Evolutionary conservation across 2,888 invertebrate genomes (phyloP), one percentile per base, ranked within the genome.

Genomic region (Erebia epiphron): DNA sequence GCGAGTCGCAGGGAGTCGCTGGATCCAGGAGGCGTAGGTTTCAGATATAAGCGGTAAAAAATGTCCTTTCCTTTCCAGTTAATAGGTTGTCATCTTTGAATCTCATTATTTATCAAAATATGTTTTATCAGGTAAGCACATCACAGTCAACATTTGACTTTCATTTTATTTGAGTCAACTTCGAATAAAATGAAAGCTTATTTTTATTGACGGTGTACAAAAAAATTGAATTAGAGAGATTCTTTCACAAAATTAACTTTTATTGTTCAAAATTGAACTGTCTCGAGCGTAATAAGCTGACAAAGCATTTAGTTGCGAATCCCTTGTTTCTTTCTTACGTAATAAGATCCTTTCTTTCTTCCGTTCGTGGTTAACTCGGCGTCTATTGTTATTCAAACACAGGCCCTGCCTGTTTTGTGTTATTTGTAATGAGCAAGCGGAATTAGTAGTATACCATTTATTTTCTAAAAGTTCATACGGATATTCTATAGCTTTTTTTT

Each of bases 271-370:
- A 10, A 49, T 64, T 57, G 57, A 52, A 57, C 21, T 49, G 16
- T 54, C 49, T 35, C 58, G 41, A 52, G 50, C 35, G 54, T 46
- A 56, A 67, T 54, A 49, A 68, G 62, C 66, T 62, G 43, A 62
- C 74, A 70, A 74, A 74, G 70, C 52, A 54, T 43, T 64, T 62
- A 26, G 43, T 65, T 57, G 56, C 67, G 65, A 64, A 46, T 64
- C 73, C 21, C 69, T 68, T 73, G 61, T 62, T 62, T 49, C 46
- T 49, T 69, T 71, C 72, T 72, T 72, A 61, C 58, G 68, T 70
- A 70, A 70, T 65, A 68, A 69, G 61, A 67, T 72, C 62, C 61
- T 57, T 68, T 62, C 72, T 70, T 70, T 50, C 67, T 71, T 73
- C 69, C 67, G 58, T 71, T 73, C 68, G 66, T 68, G 67, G 67